These are phyloP conservation scores for Megaleporinus macrocephalus DNA, from an alignment of 2,113 vertebrate genomes.

Conservation along the genomic window DNA sequence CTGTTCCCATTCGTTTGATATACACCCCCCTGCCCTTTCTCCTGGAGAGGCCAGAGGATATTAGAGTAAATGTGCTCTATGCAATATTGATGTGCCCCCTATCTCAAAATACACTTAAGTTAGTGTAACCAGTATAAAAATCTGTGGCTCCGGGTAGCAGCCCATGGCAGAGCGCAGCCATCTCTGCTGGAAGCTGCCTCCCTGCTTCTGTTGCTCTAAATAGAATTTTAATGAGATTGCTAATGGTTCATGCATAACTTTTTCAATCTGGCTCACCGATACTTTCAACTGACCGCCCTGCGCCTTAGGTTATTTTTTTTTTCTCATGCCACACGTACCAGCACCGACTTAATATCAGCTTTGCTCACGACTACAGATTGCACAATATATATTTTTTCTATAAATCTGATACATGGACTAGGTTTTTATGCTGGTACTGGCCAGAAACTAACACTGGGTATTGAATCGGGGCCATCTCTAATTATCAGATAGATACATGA, in stretches of 20 bases:
- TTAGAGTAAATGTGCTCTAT: constrained; percentile 16
- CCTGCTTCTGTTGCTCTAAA: constrained; percentile 6
- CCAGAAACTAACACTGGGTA: too few relatives aligned
- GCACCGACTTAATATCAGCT: background rate
- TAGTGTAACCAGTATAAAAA: constrained; percentile 39
- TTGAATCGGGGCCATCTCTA: too few relatives aligned
- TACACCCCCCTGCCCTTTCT: background rate
- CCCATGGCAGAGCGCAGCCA: constrained; percentile 16
- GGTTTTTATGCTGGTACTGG: too few relatives aligned
- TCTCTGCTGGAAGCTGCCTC: constrained; percentile 32
- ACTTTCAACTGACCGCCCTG: constrained; percentile 12
- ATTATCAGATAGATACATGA: too few relatives aligned
- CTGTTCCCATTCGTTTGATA: background rate
- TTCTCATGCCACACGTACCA: background rate
- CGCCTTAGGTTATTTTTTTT: constrained; percentile 4
- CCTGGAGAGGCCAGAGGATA: background rate
- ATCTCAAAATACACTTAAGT: constrained; percentile 36
- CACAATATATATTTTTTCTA: too few relatives aligned
- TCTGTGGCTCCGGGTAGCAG: constrained; percentile 5
- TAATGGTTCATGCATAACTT: constrained; percentile 36
- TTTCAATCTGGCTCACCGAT: background rate
- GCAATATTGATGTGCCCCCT: constrained; percentile 36
- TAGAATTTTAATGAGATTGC: constrained; percentile 24
- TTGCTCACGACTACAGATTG: too few relatives aligned
- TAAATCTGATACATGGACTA: too few relatives aligned